Percentiles rank a stretch among this genome's conserved stretches.
Evolutionary conservation across 2,888 invertebrate genomes (phyloP).

Genomic region (Mylabris sibirica): DNA sequence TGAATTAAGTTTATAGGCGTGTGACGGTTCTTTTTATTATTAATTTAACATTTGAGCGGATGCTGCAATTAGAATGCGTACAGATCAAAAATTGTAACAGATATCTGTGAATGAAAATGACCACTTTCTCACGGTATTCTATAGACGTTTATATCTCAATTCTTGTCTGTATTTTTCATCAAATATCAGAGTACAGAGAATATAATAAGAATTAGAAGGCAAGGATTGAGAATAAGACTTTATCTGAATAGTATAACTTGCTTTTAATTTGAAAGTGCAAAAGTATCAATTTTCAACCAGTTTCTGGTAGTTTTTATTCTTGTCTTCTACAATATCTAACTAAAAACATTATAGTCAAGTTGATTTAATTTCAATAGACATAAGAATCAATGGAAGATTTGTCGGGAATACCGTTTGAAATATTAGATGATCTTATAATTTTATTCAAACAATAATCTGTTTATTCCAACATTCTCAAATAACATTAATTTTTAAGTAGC

Average conservation of each 20-base stretch:
- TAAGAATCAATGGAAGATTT: neutral
- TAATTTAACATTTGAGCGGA: conserved; percentile 45
- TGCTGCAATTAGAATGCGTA: conserved; percentile 55
- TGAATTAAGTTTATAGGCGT: conserved; percentile 37
- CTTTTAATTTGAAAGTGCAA: no score
- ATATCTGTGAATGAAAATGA: conserved; percentile 33
- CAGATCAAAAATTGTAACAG: conserved; percentile 40
- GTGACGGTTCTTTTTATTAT: conserved; percentile 42
- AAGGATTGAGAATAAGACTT: no score
- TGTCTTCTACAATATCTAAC: no score
- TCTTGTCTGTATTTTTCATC: no score
- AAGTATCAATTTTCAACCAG: no score
- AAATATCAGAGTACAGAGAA: no score
- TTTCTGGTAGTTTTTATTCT: no score
- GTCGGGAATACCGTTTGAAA: neutral
- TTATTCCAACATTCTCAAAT: conserved; percentile 8
- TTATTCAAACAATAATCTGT: neutral
- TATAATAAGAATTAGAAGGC: no score
- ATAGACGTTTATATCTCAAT: neutral
- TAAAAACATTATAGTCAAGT: no score
- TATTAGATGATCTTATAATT: neutral
- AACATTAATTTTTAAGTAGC: conserved; percentile 13
- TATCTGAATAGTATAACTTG: no score
- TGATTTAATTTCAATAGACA: no score
- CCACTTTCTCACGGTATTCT: conserved; percentile 38